Base-by-base conservation (phyloP, 2,113 vertebrate species). In the Lota lota region DNA sequence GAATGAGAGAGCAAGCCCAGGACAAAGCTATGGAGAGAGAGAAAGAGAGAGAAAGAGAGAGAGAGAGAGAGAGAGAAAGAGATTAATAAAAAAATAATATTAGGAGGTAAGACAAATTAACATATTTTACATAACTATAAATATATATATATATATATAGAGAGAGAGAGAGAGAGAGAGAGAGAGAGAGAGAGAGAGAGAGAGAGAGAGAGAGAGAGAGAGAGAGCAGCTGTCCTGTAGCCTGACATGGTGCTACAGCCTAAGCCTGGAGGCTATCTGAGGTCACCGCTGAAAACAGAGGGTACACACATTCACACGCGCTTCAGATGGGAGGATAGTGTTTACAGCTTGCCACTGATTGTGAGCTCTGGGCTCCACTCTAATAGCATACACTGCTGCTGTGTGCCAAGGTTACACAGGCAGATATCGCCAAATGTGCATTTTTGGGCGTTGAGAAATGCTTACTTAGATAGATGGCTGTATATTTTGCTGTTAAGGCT, bases 251-350 rank as follows among this genome's bases (percentile, higher is more conserved):
- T 64, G 62, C 66, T 68, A 51, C 69, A 64, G 66, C 71, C 81
- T 75, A 76, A 56, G 16, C 59, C 40, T 7, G 71, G 76, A 74
- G 77, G 79, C 65, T 74, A 72, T 50, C 73, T 79, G 17, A 66
- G 70, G 70, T 71, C 79, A 82, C 67, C 54, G 68, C 68, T 73
- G 76, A 73, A 54, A 69, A 18, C 56, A 22, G 58, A 33, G 50
- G 53, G 1, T 58, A 22, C 16, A 18, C 72, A 60, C 58, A 4
- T 19, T 16, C 69, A 64, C 67, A 67, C 68, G 54, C 74, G 19
- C 71, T 74, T 74, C 82, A 87, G 83, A 80, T 89, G 85, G 85
- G 82, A 74, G 72, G 67, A 83, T 58, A 64, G 66, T 78, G 77
- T 78, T 70, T 76, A 68, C 73, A 68, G 67, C 66, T 60, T 66